These are phyloP conservation scores for Agonum fuliginosum DNA, from an alignment of 2,888 invertebrate genomes.

Conservation along the genomic window DNA sequence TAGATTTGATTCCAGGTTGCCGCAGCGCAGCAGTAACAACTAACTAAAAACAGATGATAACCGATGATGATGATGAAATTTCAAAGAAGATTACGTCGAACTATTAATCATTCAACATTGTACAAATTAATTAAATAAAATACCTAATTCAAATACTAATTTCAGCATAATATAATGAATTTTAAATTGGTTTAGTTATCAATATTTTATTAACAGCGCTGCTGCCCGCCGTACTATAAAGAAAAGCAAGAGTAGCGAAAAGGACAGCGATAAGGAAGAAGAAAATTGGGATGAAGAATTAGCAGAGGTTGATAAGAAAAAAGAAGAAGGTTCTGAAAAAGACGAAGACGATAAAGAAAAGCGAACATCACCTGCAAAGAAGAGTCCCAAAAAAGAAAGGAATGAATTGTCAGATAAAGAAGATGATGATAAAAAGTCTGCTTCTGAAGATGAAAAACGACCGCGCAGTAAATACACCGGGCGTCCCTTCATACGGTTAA, in stretches of 20 bases:
- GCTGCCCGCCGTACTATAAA: conserved; percentile 62
- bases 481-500: conserved; percentile 80
- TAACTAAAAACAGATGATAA: conserved; percentile 6
- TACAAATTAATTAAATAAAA: neutral
- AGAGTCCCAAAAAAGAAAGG: conserved; percentile 71
- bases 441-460: conserved; percentile 69
- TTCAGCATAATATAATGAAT: conserved; percentile 1
- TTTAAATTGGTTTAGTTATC: conserved; percentile 20
- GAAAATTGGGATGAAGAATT: conserved; percentile 67
- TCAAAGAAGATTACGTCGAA: conserved; percentile 6
- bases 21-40: conserved; percentile 27
- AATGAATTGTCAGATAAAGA: too few relatives aligned
- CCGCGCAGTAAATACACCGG: conserved; percentile 70
- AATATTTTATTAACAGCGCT: conserved; percentile 37
- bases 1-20: conserved; percentile 52
- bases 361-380: conserved; percentile 68
- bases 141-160: conserved; percentile 1
- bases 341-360: conserved; percentile 68
- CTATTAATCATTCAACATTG: conserved; percentile 1
- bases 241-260: conserved; percentile 63
- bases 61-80: neutral
- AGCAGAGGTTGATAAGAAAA: conserved; percentile 65
- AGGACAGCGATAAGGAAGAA: conserved; percentile 66
- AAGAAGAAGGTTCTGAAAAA: conserved; percentile 67
- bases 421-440: conserved; percentile 67